These are phyloP conservation scores for Hipposideros armiger DNA, from an alignment of 2,113 vertebrate genomes.

Conservation along the genomic window DNA sequence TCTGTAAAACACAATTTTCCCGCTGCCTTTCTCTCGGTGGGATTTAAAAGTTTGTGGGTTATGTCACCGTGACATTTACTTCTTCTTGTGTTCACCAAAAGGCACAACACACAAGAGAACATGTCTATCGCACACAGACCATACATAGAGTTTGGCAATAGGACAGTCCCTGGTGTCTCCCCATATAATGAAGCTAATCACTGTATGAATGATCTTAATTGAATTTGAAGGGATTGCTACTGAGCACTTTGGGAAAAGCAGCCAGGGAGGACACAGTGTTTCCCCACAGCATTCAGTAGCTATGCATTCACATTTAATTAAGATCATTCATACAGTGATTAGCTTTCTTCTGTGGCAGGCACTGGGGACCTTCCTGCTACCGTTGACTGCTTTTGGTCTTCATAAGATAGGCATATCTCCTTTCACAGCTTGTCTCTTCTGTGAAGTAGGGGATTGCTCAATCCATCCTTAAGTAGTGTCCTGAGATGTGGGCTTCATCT, in stretches of 20 bases:
- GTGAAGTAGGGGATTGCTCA: neutral
- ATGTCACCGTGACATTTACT: neutral
- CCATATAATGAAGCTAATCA: slow-evolving; percentile 64
- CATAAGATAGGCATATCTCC: slow-evolving; percentile 62
- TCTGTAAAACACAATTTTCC: neutral
- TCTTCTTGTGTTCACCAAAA: neutral
- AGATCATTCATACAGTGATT: slow-evolving; percentile 76
- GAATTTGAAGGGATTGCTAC: slow-evolving; percentile 71
- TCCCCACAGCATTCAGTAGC: slow-evolving; percentile 58
- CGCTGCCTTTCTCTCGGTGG: neutral
- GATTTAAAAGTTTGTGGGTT: neutral
- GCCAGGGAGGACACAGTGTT: slow-evolving; percentile 35
- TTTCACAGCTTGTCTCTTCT: slow-evolving; percentile 49
- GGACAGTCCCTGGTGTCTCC: neutral
- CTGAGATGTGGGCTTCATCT: slow-evolving; percentile 22
- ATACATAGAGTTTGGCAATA: neutral
- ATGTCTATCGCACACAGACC: neutral
- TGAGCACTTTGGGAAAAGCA: slow-evolving; percentile 31
- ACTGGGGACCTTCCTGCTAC: slow-evolving; percentile 49
- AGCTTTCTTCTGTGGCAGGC: slow-evolving; percentile 61
- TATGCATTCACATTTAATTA: slow-evolving; percentile 78
- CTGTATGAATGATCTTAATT: slow-evolving; percentile 77
- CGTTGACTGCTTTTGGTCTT: neutral
- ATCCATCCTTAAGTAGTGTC: neutral
- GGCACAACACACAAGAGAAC: neutral